Percentiles rank a stretch among this genome's conserved stretches.
These are phyloP conservation scores for Graphium colonna DNA, from an alignment of 2,888 invertebrate species.

Conservation along the genomic window DNA sequence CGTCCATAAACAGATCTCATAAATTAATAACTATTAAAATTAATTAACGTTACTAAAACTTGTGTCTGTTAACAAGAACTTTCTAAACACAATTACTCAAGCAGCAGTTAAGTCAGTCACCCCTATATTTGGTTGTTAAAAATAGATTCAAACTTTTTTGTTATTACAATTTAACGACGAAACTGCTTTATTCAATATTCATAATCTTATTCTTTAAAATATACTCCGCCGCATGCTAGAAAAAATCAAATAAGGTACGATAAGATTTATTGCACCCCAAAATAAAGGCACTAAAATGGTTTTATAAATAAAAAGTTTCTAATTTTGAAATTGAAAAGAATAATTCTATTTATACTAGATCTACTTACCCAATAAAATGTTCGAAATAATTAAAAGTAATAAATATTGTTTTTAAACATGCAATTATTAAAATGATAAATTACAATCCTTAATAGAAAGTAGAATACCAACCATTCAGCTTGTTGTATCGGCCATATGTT, in stretches of 20 bases:
- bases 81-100: too few species aligned
- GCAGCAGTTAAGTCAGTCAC: too few species aligned
- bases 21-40: not conserved
- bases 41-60: not conserved
- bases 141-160: not conserved
- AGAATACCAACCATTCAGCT: constrained; percentile 65
- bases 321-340: not conserved
- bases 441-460: constrained; percentile 29
- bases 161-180: not conserved
- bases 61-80: too few species aligned
- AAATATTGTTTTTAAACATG: constrained; percentile 4
- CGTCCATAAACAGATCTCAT: not conserved
- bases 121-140: too few species aligned
- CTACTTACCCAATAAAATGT: too few species aligned
- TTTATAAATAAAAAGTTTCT: not conserved
- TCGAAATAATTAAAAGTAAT: not conserved
- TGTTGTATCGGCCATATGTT: constrained; percentile 54
- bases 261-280: not conserved
- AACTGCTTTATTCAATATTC: too few species aligned
- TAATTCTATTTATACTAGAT: too few species aligned
- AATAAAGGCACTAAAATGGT: not conserved
- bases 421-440: not conserved
- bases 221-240: too few species aligned
- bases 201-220: too few species aligned
- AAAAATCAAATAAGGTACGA: too few species aligned